Conservation (phyloP, 2,113 vertebrate genomes). For the Macaca mulatta region DNA sequence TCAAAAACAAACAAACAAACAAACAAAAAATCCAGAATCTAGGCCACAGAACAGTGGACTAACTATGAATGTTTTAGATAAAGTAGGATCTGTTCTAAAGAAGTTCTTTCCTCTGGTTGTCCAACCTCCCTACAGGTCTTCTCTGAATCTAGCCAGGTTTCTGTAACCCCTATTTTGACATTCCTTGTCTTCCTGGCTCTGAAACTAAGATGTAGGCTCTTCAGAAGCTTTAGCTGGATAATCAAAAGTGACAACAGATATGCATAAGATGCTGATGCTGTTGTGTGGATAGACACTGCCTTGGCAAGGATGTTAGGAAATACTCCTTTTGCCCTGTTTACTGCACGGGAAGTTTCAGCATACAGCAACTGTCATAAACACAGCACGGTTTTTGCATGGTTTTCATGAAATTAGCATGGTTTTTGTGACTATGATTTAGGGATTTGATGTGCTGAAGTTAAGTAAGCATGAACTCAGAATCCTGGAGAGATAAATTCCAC, state of each 20-base stretch:
- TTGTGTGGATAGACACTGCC: not conserved
- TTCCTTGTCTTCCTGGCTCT: not conserved
- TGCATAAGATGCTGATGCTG: not conserved
- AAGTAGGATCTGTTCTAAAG: not conserved
- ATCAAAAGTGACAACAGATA: not conserved
- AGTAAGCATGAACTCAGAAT: not conserved
- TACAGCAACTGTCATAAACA: no score
- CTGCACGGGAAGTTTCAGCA: not conserved
- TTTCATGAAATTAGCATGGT: not conserved
- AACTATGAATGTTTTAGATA: not conserved
- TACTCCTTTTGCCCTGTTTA: not conserved
- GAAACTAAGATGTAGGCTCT: not conserved
- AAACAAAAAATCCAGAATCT: not conserved
- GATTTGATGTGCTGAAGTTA: not conserved
- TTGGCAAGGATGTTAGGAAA: not conserved
- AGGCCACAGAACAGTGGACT: not conserved
- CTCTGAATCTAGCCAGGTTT: not conserved
- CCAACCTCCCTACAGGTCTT: not conserved
- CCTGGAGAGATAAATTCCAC: no score
- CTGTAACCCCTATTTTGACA: not conserved
- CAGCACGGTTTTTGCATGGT: no score
- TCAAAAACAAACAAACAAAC: no score
- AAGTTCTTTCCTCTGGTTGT: not conserved
- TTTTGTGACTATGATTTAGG: not conserved
- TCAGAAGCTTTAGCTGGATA: not conserved